phyloP scores from a whole-genome alignment of 2,113 vertebrate species.

The Ginglymostoma cirratum region DNA sequence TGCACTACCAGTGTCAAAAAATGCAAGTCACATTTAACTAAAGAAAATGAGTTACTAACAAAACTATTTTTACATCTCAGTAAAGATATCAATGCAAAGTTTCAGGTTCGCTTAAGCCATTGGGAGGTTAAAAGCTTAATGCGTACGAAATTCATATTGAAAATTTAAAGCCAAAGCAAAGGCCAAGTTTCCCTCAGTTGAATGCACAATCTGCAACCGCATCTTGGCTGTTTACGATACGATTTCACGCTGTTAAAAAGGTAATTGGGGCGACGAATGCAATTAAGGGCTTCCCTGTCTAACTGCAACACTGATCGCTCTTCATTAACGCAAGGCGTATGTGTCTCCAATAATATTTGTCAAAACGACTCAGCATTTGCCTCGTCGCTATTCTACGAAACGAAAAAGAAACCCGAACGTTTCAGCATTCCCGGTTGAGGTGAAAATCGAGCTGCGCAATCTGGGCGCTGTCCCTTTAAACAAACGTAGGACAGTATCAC shows the following conservation, averaged over 20 bases:
- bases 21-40: too few species aligned
- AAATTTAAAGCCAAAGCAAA: neutral
- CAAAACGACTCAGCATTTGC: neutral
- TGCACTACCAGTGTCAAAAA: too few species aligned
- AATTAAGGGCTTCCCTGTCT: neutral
- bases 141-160: neutral
- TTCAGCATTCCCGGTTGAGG: neutral
- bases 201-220: neutral
- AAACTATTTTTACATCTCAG: too few species aligned
- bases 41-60: too few species aligned
- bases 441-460: neutral
- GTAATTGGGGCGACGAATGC: neutral
- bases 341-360: neutral
- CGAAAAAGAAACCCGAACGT: neutral
- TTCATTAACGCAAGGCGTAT: neutral
- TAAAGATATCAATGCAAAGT: neutral
- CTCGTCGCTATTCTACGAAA: neutral
- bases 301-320: neutral
- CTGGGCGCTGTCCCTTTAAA: neutral
- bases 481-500: neutral
- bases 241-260: neutral
- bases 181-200: neutral
- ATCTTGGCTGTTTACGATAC: neutral
- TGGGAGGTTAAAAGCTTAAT: neutral
- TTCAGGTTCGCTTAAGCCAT: neutral